Conservation (phyloP, 1,140 invertebrate genomes). For the Drosophila neocordata region DNA sequence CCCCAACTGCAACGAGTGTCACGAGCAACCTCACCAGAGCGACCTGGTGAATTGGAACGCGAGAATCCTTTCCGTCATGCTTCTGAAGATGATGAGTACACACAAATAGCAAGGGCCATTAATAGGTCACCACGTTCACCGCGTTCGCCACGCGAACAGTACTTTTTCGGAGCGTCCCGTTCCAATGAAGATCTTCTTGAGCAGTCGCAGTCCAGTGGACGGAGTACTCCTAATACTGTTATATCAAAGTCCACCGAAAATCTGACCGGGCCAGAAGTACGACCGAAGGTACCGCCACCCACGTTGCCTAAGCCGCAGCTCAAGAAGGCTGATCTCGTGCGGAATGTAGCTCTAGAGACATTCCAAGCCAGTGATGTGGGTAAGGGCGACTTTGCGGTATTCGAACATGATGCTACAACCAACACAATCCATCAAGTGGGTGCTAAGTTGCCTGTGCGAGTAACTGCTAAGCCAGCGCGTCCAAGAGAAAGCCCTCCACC, state of each 20-base stretch:
- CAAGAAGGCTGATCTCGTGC: constrained; percentile 75
- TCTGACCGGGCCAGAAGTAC: constrained; percentile 49
- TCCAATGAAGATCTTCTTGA: constrained; percentile 76
- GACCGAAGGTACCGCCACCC: constrained; percentile 72
- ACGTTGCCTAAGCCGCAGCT: constrained; percentile 73
- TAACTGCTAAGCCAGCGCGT: constrained; percentile 29
- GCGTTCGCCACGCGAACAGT: constrained; percentile 59
- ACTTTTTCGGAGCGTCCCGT: constrained; percentile 67
- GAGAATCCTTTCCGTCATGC: constrained; percentile 79
- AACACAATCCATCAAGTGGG: constrained; percentile 71
- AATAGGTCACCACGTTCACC: constrained; percentile 67
- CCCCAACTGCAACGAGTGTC: constrained; percentile 65
- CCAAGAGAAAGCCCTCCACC: constrained; percentile 76
- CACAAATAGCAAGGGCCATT: constrained; percentile 69
- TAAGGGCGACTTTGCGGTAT: constrained; percentile 78
- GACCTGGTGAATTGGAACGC: constrained; percentile 65
- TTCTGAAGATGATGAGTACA: constrained; percentile 66
- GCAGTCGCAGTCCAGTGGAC: constrained; percentile 62
- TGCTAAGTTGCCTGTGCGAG: constrained; percentile 59
- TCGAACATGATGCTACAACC: constrained; percentile 76
- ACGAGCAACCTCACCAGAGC: constrained; percentile 62
- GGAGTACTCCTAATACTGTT: constrained; percentile 69
- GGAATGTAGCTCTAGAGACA: constrained; percentile 72
- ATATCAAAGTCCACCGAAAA: constrained; percentile 75
- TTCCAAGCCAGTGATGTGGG: constrained; percentile 78